These are phyloP conservation scores for Batillaria attramentaria DNA, from an alignment of 1,140 invertebrate species.

Conservation along the genomic window DNA sequence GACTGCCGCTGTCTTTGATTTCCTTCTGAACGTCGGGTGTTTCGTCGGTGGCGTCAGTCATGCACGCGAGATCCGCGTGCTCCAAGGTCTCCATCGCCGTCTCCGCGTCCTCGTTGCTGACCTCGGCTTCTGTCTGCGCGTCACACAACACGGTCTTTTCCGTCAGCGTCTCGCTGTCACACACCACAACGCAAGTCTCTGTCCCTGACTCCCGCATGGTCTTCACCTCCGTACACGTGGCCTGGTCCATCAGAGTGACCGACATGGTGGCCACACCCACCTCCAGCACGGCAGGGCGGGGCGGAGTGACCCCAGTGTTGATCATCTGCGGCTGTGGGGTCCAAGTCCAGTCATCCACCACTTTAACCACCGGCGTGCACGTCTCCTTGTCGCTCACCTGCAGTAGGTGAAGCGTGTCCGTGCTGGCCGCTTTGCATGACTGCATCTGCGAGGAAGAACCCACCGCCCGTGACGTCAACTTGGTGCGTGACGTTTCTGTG, in stretches of 20 bases:
- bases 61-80: slow-evolving; percentile 36
- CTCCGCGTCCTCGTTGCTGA: slow-evolving; percentile 47
- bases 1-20: slow-evolving; percentile 14
- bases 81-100: slow-evolving; percentile 50
- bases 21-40: slow-evolving; percentile 1
- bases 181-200: slow-evolving; percentile 51
- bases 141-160: slow-evolving; percentile 52
- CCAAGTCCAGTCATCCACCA: slow-evolving; percentile 58
- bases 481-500: slow-evolving; percentile 18
- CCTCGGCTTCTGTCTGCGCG: slow-evolving; percentile 58
- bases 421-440: neutral
- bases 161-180: slow-evolving; percentile 64
- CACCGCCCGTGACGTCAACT: neutral
- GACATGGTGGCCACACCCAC: slow-evolving; percentile 57
- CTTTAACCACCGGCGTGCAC: slow-evolving; percentile 39
- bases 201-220: slow-evolving; percentile 51
- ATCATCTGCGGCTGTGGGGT: slow-evolving; percentile 53
- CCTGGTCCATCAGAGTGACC: slow-evolving; percentile 55
- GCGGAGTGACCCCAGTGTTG: slow-evolving; percentile 61
- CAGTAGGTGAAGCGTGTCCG: slow-evolving; percentile 31
- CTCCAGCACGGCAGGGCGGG: slow-evolving; percentile 58
- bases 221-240: slow-evolving; percentile 57
- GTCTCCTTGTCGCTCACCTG: slow-evolving; percentile 61
- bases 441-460: slow-evolving; percentile 1
- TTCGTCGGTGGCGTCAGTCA: slow-evolving; percentile 7